Evolutionary conservation across 2,113 vertebrate genomes (phyloP).

Genomic region (Oophaga pumilio): DNA sequence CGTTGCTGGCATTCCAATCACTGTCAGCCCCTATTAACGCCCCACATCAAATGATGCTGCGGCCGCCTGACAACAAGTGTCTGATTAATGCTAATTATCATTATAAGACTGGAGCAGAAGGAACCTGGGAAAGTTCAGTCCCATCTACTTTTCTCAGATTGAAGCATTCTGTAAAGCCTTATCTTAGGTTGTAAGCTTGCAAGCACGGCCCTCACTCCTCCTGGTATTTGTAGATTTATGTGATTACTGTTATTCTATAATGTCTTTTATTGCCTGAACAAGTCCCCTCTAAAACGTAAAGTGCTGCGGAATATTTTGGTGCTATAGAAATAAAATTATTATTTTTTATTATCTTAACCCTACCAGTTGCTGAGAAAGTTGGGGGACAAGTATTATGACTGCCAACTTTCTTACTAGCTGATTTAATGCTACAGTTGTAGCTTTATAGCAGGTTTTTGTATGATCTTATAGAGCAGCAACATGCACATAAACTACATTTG

Average conservation of each 20-base stretch:
- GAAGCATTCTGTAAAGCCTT: too few species aligned
- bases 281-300: too few species aligned
- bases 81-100: constrained; percentile 76
- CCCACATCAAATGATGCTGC: constrained; percentile 58
- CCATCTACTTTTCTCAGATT: too few species aligned
- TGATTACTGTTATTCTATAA: too few species aligned
- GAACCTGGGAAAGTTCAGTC: too few species aligned
- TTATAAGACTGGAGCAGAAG: too few species aligned
- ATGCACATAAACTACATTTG: background rate
- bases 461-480: background rate
- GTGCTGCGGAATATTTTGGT: too few species aligned
- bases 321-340: too few species aligned
- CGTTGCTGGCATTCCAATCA: constrained; percentile 59
- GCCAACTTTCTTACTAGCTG: background rate
- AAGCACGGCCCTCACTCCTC: too few species aligned
- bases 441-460: background rate
- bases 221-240: too few species aligned
- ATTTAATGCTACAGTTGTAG: background rate
- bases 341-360: background rate
- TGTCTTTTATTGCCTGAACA: too few species aligned
- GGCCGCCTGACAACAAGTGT: constrained; percentile 57
- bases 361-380: background rate
- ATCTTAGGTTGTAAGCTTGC: too few species aligned
- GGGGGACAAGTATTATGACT: background rate
- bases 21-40: constrained; percentile 60